Base-by-base conservation (phyloP, 2,113 vertebrate species). In the Charina bottae region DNA sequence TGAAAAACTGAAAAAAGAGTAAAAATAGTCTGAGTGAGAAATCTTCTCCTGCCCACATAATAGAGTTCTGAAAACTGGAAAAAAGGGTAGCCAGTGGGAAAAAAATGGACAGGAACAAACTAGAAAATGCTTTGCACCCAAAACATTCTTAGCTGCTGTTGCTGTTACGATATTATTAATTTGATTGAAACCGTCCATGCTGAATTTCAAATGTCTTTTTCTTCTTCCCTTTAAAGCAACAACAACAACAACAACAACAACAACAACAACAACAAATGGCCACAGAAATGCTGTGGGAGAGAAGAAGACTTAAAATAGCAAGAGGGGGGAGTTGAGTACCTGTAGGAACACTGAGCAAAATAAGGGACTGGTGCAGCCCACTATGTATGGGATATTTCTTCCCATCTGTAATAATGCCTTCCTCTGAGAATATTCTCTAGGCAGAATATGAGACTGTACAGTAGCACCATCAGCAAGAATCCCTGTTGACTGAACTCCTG, bases 391-490 rank as follows among this genome's bases (percentile, higher is more conserved):
- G 88, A 37, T 93, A 54, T 93, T 90, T 78, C 90, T 88, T 64
- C 4, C 0, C n/a, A 93, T 49, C 60, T 13, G 9, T 21, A 92
- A 87, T 42, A 90, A 56, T 72, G 49, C 92, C 90, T 12, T 10
- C 64, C 60, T 33, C 26, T n/a, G 85, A 86, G 46, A 55, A 11
- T 86, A 13, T 23, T 90, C 89, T 78, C 68, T 93, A 85, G 87
- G 62, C 58, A 90, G 64, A 88, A 94, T 93, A 64, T 12, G 3
- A 95, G 84, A 93, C 53, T 83, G 93, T 93, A 13, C 56, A 91
- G 85, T n/a, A 88, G 86, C 12, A 56, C 0, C 24, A 19, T n/a
- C 92, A 87, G 21, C 55, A 28, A 37, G 28, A 59, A 60, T 93
- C 49, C 58, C 28, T 83, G 91, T 2, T 15, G 91, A 90, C 62